Evolutionary conservation across 2,797 vertebrate genomes (phyloP).

Genomic region (Tamandua tetradactyla): DNA sequence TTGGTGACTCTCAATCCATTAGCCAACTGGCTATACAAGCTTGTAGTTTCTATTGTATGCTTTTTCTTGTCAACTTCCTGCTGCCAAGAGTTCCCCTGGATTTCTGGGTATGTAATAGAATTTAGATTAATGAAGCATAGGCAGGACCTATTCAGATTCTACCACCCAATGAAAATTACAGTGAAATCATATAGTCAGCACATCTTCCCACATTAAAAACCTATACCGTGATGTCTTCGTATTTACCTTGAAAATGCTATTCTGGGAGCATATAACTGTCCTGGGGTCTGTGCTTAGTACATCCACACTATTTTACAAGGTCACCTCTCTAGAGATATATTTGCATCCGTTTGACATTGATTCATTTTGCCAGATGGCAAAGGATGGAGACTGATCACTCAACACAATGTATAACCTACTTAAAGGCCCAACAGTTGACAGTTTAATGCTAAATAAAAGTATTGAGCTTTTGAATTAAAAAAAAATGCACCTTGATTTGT

Average conservation of each 20-base stretch:
- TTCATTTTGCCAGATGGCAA: conserved; percentile 92
- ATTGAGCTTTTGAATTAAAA: conserved; percentile 87
- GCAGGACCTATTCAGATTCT: not conserved
- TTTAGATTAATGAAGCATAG: not conserved
- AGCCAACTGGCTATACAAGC: not conserved
- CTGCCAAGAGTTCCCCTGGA: not conserved
- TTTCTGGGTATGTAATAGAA: conserved; percentile 28
- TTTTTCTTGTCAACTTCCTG: not conserved
- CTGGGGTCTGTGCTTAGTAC: conserved; percentile 59
- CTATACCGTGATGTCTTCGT: not conserved
- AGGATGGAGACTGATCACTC: conserved; percentile 85
- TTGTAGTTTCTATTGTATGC: not conserved
- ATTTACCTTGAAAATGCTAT: conserved; percentile 51
- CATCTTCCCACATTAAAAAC: conserved; percentile 13
- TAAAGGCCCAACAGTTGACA: conserved; percentile 87
- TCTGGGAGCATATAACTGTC: conserved; percentile 69
- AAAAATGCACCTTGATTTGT: conserved; percentile 85
- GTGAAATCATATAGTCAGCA: not conserved
- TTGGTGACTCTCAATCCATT: not conserved
- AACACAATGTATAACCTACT: conserved; percentile 92
- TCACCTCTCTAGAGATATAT: conserved; percentile 87
- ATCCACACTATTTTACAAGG: conserved; percentile 81
- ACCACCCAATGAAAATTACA: not conserved
- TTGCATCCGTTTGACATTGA: conserved; percentile 89
- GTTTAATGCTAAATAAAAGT: conserved; percentile 83